These are phyloP conservation scores for Chaenocephalus aceratus DNA, from an alignment of 2,113 vertebrate genomes.

Conservation along the genomic window DNA sequence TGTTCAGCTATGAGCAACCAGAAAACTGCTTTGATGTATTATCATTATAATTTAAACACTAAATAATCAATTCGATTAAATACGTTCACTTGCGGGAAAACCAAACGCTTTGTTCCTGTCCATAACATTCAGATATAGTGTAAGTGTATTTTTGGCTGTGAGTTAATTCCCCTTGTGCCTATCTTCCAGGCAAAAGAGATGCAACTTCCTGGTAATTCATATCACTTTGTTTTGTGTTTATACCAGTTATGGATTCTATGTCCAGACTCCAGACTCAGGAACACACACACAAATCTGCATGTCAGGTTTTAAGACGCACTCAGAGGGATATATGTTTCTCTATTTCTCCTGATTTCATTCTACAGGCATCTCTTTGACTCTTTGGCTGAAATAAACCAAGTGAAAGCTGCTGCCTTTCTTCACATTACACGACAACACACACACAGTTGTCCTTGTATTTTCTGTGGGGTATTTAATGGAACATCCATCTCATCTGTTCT, in stretches of 20 bases:
- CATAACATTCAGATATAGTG: not conserved
- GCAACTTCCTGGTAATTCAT: not conserved
- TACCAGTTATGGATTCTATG: slow-evolving; percentile 41
- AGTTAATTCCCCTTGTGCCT: not conserved
- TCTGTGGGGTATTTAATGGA: slow-evolving; percentile 45
- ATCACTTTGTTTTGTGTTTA: slow-evolving; percentile 40
- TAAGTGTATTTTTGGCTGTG: not conserved
- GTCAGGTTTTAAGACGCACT: slow-evolving; percentile 58
- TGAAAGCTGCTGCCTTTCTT: slow-evolving; percentile 27
- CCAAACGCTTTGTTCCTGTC: not conserved
- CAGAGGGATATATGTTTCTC: slow-evolving; percentile 31
- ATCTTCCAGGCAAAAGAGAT: not conserved
- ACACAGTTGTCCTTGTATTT: slow-evolving; percentile 55
- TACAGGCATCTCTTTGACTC: slow-evolving; percentile 34
- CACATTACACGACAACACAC: slow-evolving; percentile 6
- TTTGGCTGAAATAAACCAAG: slow-evolving; percentile 42
- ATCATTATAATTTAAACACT: slow-evolving; percentile 18
- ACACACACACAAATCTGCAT: slow-evolving; percentile 4
- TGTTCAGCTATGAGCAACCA: slow-evolving; percentile 17
- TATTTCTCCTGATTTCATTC: slow-evolving; percentile 36
- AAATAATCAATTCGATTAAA: slow-evolving; percentile 10
- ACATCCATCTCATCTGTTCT: slow-evolving; percentile 66
- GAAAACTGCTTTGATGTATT: slow-evolving; percentile 33
- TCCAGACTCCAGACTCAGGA: slow-evolving; percentile 23
- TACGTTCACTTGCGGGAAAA: not conserved